Conservation (phyloP, 2,888 invertebrate species). For the Chymomyza fuscimana region DNA sequence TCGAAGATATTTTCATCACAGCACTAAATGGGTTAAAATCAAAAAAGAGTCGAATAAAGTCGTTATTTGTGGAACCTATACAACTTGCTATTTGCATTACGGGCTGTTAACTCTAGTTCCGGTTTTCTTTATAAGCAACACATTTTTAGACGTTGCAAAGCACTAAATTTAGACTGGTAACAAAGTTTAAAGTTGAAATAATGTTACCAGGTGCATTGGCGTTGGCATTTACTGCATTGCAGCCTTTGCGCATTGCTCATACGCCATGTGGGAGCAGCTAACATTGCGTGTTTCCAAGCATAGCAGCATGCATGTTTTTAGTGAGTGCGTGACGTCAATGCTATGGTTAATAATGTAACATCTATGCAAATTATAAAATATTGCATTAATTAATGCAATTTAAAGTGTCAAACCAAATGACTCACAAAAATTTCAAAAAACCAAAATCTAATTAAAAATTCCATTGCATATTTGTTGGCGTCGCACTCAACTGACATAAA, state of each 20-base stretch:
- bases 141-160: slow-evolving; percentile 37
- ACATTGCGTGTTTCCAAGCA: neutral
- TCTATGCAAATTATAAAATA: neutral
- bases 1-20: too few species aligned
- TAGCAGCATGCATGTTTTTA: neutral
- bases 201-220: neutral
- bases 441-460: slow-evolving; percentile 48
- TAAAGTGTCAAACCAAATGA: slow-evolving; percentile 14
- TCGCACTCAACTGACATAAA: slow-evolving; percentile 20
- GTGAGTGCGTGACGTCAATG: neutral
- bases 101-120: neutral
- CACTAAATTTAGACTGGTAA: slow-evolving; percentile 53
- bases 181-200: slow-evolving; percentile 56
- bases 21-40: neutral
- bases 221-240: neutral
- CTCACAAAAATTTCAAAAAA: slow-evolving; percentile 25
- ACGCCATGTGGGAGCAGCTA: neutral
- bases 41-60: neutral
- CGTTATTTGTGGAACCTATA: too few species aligned
- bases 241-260: neutral
- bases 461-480: slow-evolving; percentile 51
- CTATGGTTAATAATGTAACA: neutral
- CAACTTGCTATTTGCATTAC: neutral
- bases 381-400: slow-evolving; percentile 50
- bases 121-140: too few species aligned